Conservation (phyloP, 2,888 invertebrate genomes). For the Leptogaster cylindrica region DNA sequence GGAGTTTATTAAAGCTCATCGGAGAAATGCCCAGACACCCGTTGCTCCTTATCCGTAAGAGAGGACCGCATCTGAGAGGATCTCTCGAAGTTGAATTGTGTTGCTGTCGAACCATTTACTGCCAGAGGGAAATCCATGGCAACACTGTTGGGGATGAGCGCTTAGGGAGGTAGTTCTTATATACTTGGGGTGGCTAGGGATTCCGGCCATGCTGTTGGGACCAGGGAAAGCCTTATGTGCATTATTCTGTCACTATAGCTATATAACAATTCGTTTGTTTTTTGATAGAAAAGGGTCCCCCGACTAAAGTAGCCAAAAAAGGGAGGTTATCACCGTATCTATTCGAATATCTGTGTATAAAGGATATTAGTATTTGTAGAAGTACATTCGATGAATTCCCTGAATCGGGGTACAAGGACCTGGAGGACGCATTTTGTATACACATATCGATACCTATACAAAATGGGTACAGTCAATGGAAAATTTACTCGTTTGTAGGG, state of each 20-base stretch:
- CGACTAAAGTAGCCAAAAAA: slow-evolving; percentile 33
- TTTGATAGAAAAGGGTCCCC: slow-evolving; percentile 40
- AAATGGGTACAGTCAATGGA: slow-evolving; percentile 36
- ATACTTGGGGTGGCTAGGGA: slow-evolving; percentile 59
- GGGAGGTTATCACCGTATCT: slow-evolving; percentile 39
- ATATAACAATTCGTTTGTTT: slow-evolving; percentile 31
- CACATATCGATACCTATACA: slow-evolving; percentile 33
- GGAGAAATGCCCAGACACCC: background rate
- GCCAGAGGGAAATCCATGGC: slow-evolving; percentile 41
- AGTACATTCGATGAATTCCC: slow-evolving; percentile 40
- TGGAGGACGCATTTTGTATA: slow-evolving; percentile 23
- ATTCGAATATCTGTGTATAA: slow-evolving; percentile 40
- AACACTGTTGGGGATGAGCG: slow-evolving; percentile 18
- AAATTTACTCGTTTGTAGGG: slow-evolving; percentile 41
- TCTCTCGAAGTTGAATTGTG: slow-evolving; percentile 5
- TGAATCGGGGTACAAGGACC: slow-evolving; percentile 38
- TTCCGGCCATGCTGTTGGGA: slow-evolving; percentile 62
- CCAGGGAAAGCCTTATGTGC: slow-evolving; percentile 57
- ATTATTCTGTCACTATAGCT: slow-evolving; percentile 8
- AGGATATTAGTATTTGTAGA: slow-evolving; percentile 39
- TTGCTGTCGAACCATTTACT: slow-evolving; percentile 28
- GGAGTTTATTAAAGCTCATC: background rate
- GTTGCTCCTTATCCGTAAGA: slow-evolving; percentile 17
- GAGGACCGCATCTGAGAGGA: slow-evolving; percentile 12
- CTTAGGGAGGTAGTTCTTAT: slow-evolving; percentile 9